phyloP scores from a whole-genome alignment of 2,888 invertebrate genomes.

The Scaptomyza reducta region DNA sequence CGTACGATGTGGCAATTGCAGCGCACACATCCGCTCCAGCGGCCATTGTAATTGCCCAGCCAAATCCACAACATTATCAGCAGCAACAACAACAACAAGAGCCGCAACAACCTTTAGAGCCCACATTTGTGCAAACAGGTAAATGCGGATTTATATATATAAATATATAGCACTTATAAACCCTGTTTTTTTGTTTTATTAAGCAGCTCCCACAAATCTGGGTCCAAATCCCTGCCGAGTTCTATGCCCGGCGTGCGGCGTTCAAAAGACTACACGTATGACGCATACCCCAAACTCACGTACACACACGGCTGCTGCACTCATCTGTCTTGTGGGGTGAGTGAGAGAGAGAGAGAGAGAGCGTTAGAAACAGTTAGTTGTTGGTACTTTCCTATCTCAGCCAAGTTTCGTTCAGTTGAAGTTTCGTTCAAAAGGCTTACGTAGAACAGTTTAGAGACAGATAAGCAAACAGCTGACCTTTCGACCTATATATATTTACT shows the following conservation, averaged over 20 bases:
- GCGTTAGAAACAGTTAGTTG: not conserved
- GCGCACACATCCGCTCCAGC: constrained; percentile 37
- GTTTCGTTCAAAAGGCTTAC: not conserved
- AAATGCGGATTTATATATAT: constrained; percentile 13
- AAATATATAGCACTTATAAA: not conserved
- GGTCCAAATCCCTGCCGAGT: constrained; percentile 81
- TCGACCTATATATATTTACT: not conserved
- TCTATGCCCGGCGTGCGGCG: constrained; percentile 80
- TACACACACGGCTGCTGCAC: constrained; percentile 79
- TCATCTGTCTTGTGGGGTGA: constrained; percentile 82
- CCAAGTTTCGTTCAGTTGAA: not conserved
- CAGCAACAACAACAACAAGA: constrained; percentile 21
- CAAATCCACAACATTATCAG: constrained; percentile 17
- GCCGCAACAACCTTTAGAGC: constrained; percentile 37
- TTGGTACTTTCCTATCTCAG: not conserved
- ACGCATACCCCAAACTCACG: constrained; percentile 79
- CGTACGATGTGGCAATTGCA: constrained; percentile 80
- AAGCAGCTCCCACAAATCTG: constrained; percentile 56
- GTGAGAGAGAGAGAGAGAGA: constrained; percentile 17
- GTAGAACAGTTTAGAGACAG: too few species aligned
- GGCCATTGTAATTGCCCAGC: constrained; percentile 47
- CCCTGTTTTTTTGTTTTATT: not conserved
- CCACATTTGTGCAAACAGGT: constrained; percentile 64
- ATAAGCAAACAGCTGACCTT: not conserved
- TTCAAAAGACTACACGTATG: constrained; percentile 79